These are phyloP conservation scores for Seladonia tumulorum DNA, from an alignment of 2,888 invertebrate genomes.

Conservation along the genomic window DNA sequence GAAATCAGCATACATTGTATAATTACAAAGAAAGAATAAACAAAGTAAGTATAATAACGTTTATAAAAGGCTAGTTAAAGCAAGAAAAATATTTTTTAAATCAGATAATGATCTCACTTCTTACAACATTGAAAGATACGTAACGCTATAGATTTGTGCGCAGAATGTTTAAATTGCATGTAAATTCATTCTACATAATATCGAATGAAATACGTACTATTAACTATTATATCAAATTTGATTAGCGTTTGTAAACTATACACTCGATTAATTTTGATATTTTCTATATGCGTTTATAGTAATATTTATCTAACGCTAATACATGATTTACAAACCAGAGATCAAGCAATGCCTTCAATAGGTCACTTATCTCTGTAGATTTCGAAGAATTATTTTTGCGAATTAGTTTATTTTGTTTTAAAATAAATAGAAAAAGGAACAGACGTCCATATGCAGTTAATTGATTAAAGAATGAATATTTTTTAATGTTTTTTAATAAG, in stretches of 20 bases:
- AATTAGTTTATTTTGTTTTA: neutral
- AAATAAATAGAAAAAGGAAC: neutral
- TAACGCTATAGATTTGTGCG: neutral
- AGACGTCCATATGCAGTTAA: neutral
- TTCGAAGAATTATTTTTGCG: neutral
- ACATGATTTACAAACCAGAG: neutral
- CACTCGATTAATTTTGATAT: neutral
- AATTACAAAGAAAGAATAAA: slow-evolving; percentile 82
- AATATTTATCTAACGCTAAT: neutral
- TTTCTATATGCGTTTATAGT: neutral
- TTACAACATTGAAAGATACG: neutral
- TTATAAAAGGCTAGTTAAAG: neutral
- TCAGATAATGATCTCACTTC: neutral
- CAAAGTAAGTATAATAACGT: slow-evolving; percentile 78
- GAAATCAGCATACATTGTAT: slow-evolving; percentile 67
- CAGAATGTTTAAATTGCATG: neutral
- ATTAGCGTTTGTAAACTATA: neutral
- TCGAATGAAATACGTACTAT: neutral
- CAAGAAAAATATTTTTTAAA: neutral
- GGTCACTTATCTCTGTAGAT: neutral
- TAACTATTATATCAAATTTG: neutral
- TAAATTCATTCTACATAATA: neutral
- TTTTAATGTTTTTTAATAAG: neutral
- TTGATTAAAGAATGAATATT: neutral
- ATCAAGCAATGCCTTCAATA: neutral